These are phyloP conservation scores for Ciconia stormi DNA, from an alignment of 2,113 vertebrate genomes.

Conservation along the genomic window DNA sequence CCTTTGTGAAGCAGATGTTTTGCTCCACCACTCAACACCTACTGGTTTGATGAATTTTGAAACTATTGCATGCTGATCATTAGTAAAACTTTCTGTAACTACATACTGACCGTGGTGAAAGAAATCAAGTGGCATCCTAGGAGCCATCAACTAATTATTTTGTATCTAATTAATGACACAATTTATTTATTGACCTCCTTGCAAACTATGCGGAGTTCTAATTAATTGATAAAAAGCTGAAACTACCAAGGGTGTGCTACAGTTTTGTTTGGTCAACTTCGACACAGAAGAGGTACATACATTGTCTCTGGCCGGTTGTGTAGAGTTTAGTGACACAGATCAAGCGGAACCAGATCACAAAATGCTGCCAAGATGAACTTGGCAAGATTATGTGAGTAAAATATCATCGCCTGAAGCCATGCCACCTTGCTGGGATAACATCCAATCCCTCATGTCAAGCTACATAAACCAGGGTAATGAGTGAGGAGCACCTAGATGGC, in stretches of 20 bases:
- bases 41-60: neutral
- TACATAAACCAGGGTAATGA: neutral
- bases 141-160: neutral
- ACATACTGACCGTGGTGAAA: neutral
- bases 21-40: neutral
- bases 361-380: neutral
- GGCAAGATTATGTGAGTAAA: neutral
- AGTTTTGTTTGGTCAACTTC: neutral
- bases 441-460: neutral
- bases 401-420: neutral
- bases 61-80: fast-evolving
- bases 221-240: neutral
- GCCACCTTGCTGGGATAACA: conserved; percentile 17
- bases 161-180: neutral
- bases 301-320: neutral
- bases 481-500: neutral
- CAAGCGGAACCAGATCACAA: neutral
- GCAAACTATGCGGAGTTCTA: neutral
- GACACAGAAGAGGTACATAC: neutral
- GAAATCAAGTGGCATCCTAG: neutral
- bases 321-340: neutral
- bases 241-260: neutral
- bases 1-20: neutral
- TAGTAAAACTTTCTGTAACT: neutral
- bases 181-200: neutral